Percentiles rank a stretch among this genome's conserved stretches.
Conservation (phyloP, 2,797 vertebrate species). For the Sebastes wilsoni region DNA sequence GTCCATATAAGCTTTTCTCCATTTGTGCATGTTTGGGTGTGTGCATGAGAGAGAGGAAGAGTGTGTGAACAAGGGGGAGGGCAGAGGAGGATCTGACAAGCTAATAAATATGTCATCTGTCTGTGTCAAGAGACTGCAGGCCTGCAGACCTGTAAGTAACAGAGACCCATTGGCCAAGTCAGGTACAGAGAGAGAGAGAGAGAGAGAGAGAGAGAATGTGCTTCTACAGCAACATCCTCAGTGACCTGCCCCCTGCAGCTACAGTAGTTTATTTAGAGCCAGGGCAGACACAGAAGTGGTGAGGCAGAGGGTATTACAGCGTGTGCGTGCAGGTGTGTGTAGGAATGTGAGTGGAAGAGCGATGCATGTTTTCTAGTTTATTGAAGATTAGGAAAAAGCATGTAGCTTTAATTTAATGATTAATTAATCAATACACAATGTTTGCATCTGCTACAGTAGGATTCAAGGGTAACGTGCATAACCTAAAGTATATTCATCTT, state of each 20-base stretch:
- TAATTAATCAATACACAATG: neutral
- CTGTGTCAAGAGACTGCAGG: conserved; percentile 89
- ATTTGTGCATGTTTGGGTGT: neutral
- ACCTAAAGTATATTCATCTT: neutral
- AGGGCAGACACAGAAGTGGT: conserved; percentile 20
- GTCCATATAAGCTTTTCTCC: neutral
- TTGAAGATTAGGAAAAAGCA: neutral
- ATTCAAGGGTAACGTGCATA: neutral
- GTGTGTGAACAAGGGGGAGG: conserved; percentile 21
- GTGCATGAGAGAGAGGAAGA: neutral
- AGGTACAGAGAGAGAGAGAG: conserved; percentile 43
- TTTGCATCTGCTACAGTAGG: neutral
- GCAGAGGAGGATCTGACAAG: conserved; percentile 86
- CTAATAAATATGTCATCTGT: conserved; percentile 98
- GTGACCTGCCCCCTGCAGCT: conserved; percentile 71
- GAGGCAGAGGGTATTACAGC: conserved; percentile 15
- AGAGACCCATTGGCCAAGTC: conserved; percentile 54
- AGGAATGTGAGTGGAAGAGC: neutral
- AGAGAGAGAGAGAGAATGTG: conserved; percentile 42
- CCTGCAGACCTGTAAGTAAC: conserved; percentile 87
- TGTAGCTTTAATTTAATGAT: neutral
- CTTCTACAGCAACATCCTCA: conserved; percentile 74
- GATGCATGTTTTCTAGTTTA: neutral
- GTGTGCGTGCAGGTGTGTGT: conserved; percentile 5
- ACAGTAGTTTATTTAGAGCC: conserved; percentile 54